Evolutionary conservation across 1,140 invertebrate genomes (phyloP), one percentile per base, ranked within the genome.

Genomic region (Drosophila hydei): DNA sequence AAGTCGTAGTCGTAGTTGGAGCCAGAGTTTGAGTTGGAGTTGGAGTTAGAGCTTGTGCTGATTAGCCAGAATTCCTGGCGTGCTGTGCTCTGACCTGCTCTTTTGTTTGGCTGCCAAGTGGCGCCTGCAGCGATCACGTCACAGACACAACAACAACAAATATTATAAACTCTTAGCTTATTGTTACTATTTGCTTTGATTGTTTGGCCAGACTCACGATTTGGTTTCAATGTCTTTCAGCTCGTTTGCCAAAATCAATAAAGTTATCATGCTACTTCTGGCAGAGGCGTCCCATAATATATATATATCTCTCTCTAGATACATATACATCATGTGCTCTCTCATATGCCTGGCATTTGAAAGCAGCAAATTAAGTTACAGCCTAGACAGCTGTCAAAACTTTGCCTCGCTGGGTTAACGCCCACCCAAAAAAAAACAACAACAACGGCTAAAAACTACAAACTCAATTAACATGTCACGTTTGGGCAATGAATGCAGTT

Each of bases 111-210:
- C 83, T 88, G 72, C 72, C 83, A 88, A 88, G 72, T 88, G 83
- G 83, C 83, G 83, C 83, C 83, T 88, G 75, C 78, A 88, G 83
- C 83, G 61, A 88, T 88, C 83, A 88, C 83, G 83, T 88, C 83
- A 88, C 75, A 88, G 83, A 87, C 81, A 74, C 58, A 77, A 52
- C 74, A 68, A 73, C 60, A 51, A 51, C 58, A 61, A 14, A 18
- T 47, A 59, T 62, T 47, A 58, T 56, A 59, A 65, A 50, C 50
- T 36, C 30, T 68, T 42, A 18, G 36, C 71, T 84, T 77, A 75
- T 83, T 77, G 79, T 79, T 83, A 75, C 51, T 77, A 78, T 50
- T 67, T 77, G 64, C 40, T 54, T 83, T 75, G 71, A 83, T 83
- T 83, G 79, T 83, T 33, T 83, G 60, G 65, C 75, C 79, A 43